Percentiles rank a stretch among this genome's conserved stretches.
Conservation (phyloP, 2,113 vertebrate genomes). For the Lasiurus borealis region DNA sequence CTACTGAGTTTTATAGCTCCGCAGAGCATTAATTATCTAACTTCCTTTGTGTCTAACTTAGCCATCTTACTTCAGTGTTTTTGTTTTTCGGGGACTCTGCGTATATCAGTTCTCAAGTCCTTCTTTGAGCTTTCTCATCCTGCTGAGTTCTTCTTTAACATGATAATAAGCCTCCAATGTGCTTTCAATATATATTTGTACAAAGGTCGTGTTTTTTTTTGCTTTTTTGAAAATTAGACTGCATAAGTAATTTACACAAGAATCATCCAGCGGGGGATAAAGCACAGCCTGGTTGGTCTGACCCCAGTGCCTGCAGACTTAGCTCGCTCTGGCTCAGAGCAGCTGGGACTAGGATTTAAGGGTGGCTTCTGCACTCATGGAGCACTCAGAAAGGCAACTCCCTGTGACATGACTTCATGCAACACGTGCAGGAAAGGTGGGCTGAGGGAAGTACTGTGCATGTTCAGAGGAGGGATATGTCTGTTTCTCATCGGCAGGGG, state of each 20-base stretch:
- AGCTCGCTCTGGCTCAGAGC: neutral
- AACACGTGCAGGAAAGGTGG: fast-evolving
- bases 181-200: neutral
- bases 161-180: neutral
- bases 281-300: neutral
- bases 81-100: neutral
- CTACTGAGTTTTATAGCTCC: neutral
- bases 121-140: neutral
- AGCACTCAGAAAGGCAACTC: neutral
- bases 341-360: neutral
- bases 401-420: fast-evolving
- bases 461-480: neutral
- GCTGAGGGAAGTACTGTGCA: neutral
- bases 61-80: neutral
- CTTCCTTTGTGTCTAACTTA: neutral
- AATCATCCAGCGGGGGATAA: neutral
- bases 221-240: constrained; percentile 2
- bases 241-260: neutral
- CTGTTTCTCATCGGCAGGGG: neutral
- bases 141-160: neutral
- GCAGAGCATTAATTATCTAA: neutral
- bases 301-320: neutral
- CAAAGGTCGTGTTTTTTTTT: neutral
- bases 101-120: neutral
- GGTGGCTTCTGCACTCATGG: neutral